Evolutionary conservation across 2,888 invertebrate genomes (phyloP).

Genomic region (Melanchra persicariae): DNA sequence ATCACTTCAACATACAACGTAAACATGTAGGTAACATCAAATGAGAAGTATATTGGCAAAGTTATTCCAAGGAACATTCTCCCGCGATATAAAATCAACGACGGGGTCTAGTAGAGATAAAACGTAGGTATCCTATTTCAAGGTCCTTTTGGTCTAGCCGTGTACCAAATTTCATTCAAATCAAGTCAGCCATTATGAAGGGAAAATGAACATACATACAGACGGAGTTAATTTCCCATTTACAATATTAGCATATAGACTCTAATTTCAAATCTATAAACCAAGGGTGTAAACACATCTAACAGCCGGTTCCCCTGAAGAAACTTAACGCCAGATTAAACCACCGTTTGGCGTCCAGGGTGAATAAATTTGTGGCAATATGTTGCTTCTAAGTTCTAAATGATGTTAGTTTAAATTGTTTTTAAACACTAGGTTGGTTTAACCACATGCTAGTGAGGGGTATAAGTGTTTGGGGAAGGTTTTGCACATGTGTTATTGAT

Average conservation of each 20-base stretch:
- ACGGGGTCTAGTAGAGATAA: too few species aligned
- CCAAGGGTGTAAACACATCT: conserved; percentile 62
- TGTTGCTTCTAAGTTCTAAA: conserved; percentile 74
- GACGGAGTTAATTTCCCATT: too few species aligned
- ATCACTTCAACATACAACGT: too few species aligned
- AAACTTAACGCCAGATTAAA: conserved; percentile 86
- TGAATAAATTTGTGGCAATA: conserved; percentile 85
- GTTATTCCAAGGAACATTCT: too few species aligned
- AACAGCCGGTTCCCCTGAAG: conserved; percentile 75
- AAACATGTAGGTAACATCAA: too few species aligned
- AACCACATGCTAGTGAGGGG: conserved; percentile 6
- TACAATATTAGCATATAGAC: neutral
- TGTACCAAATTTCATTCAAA: too few species aligned
- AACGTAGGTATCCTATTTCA: too few species aligned
- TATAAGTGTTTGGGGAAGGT: neutral
- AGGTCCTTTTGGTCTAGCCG: too few species aligned
- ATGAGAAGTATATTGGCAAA: too few species aligned
- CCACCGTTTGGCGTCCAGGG: conserved; percentile 82
- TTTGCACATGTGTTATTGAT: neutral
- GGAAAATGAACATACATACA: too few species aligned
- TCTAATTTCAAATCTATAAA: conserved; percentile 23
- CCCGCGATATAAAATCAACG: too few species aligned
- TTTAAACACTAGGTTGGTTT: conserved; percentile 49
- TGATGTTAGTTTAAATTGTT: conserved; percentile 71
- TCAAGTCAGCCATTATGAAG: too few species aligned